Evolutionary conservation across 23 tunicate genomes (phyloP).

Genomic region (Phallusia fumigata): DNA sequence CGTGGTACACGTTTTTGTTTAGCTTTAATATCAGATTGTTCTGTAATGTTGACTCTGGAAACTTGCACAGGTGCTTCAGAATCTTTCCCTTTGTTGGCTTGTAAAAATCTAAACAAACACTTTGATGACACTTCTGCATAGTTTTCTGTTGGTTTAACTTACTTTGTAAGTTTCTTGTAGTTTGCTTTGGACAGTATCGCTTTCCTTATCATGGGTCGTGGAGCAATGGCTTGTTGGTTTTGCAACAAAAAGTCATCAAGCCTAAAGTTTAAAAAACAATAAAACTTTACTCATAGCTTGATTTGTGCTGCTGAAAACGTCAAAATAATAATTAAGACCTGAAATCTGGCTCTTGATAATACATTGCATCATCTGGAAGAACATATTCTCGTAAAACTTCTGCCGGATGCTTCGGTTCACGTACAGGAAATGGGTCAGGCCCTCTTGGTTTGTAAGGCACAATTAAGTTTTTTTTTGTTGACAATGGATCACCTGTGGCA

Average conservation of each 20-base stretch:
- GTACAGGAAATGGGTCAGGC: conserved; percentile 81
- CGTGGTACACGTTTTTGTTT: conserved; percentile 53
- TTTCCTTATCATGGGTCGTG: conserved; percentile 25
- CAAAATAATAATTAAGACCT: conserved; percentile 19
- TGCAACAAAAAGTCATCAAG: conserved; percentile 59
- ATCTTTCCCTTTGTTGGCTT: neutral
- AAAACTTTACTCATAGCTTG: neutral
- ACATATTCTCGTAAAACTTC: conserved; percentile 66
- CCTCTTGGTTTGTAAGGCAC: conserved; percentile 83
- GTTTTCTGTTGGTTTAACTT: neutral
- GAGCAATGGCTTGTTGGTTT: conserved; percentile 12
- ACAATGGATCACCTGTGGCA: neutral
- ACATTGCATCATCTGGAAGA: conserved; percentile 54
- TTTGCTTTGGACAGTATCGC: conserved; percentile 65
- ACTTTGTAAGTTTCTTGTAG: conserved; percentile 71
- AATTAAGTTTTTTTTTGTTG: conserved; percentile 38
- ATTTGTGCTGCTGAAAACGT: neutral
- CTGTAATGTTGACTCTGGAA: conserved; percentile 30
- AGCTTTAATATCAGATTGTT: conserved; percentile 33
- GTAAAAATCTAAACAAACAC: conserved; percentile 2
- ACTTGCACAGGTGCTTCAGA: neutral
- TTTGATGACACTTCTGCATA: neutral
- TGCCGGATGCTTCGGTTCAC: conserved; percentile 62
- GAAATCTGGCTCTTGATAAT: conserved; percentile 56
- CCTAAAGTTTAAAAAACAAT: conserved; percentile 23